Percentiles rank a stretch among this genome's conserved stretches.
These are phyloP conservation scores for Scaptomyza cyrtandrae DNA, from an alignment of 2,888 invertebrate genomes.

Conservation along the genomic window DNA sequence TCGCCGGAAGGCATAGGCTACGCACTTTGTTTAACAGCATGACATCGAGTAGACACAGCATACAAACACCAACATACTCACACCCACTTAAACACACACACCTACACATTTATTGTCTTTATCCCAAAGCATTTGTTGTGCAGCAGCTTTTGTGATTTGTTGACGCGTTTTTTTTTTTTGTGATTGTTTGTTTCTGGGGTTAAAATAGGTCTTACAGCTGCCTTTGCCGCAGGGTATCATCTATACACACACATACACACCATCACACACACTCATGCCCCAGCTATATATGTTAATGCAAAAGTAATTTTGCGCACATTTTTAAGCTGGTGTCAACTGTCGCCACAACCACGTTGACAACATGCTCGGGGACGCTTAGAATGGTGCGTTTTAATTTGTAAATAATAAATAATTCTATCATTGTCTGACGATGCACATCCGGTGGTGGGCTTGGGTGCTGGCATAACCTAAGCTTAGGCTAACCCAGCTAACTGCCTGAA, in stretches of 20 bases:
- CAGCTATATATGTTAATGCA: constrained; percentile 55
- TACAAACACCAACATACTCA: constrained; percentile 19
- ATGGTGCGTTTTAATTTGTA: constrained; percentile 57
- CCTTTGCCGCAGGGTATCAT: constrained; percentile 51
- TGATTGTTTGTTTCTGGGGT: constrained; percentile 63
- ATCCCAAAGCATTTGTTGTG: constrained; percentile 58
- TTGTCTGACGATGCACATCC: constrained; percentile 70
- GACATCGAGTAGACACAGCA: constrained; percentile 56
- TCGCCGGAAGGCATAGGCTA: constrained; percentile 72
- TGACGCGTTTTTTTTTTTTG: constrained; percentile 57
- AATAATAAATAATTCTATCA: constrained; percentile 65
- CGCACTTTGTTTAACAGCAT: constrained; percentile 77
- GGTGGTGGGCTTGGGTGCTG: constrained; percentile 27
- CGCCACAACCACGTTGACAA: constrained; percentile 30
- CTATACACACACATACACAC: constrained; percentile 29
- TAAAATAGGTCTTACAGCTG: constrained; percentile 74
- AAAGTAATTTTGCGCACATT: constrained; percentile 74
- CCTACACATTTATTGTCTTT: constrained; percentile 16
- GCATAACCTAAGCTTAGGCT: constrained; percentile 7
- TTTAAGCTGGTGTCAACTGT: constrained; percentile 78
- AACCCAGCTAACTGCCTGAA: constrained; percentile 52
- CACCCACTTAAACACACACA: constrained; percentile 25
- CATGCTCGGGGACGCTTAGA: constrained; percentile 8
- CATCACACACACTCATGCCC: constrained; percentile 41
- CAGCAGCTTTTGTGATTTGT: constrained; percentile 73